Evolutionary conservation across 2,113 vertebrate genomes (phyloP), one percentile per base, ranked within the genome.

Genomic region (Psilopsiagon aurifrons): DNA sequence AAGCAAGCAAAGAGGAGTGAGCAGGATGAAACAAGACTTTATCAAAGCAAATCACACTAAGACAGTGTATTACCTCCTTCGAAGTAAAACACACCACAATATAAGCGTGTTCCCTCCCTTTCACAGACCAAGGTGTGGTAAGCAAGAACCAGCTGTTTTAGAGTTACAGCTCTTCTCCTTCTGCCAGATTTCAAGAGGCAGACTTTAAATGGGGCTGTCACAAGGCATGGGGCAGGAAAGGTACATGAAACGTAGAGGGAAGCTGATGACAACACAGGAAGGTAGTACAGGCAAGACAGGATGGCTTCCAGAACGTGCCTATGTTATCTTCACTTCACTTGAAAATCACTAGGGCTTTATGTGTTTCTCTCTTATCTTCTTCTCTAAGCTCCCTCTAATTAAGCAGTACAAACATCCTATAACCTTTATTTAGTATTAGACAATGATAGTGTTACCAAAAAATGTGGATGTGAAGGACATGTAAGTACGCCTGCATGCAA

Each of bases 401-500:
- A 80, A 96, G 77, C 8, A 54, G 6, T n/a, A 13, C 47, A 43
- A 76, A 52, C 20, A 66, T 20, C 19, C 27, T 68, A 12, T 10
- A 70, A 60, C 9, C 12, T 47, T 86, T 62, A 71, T 31, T 79
- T 67, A 76, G 8, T 52, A 54, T 54, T 28, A 43, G 55, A 22
- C 33, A 64, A 13, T 17, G 35, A 49, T 1, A 94, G 7, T 52
- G 43, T 33, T 77, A 77, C 33, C 33, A 73, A 54, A 90, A 94
- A 62, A 23, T 2, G 17, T 28, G 25, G 4, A 37, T 2, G 1
- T 28, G 41, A 84, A 63, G 70, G 60, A 75, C 33, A 33, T 0
- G 0, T 25, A 88, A 51, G 29, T 23, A 64, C 3, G 3, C 17
- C 6, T 7, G 10, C 12, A 20, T 13, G 10, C 22, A 90, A 68